Base-by-base conservation (phyloP, 30 jellyfish, hydroid and myxozoan species). In the Aurelia coerulea region DNA sequence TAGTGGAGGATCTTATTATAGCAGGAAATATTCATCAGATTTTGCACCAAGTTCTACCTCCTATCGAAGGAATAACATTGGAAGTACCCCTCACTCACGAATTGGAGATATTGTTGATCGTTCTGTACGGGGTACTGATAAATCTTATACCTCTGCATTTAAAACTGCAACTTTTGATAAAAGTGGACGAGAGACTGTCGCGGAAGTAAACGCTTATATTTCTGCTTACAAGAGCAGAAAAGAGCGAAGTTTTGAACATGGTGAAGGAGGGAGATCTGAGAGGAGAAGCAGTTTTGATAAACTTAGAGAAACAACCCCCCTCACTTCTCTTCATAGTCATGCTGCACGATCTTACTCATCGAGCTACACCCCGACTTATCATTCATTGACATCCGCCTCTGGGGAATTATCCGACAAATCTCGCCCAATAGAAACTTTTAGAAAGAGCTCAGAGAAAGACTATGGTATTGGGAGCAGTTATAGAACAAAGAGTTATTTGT, bases 131-230 rank as follows among this genome's bases (percentile, higher is more conserved):
- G 67, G 65, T 5, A 66, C 77, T 11, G 91, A 81, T 10, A 33
- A 64, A 10, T 49, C 91, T 0, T 81, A 52, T 18, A 54, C 91
- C 4, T 65, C 76, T 33, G 77, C 91, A 29, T 81, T 68, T 5
- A 58, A 35, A 31, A 49, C 85, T 12, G 58, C 70, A 15, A 68
- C 54, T 15, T n/a, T 78, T 1, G 93, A 73, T 32, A 53, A 84
- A 59, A 84, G 88, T 46, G 93, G 84, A 31, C 72, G 74, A 50
- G 88, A 84, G 35, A 66, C 93, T 2, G 93, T 84, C 35, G 87
- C 84, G 18, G 93, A 84, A 64, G 93, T 84, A 37, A 87, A 84
- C 65, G 93, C 93, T 1, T 84, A 72, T 73, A 84, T 84, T 17
- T 67, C 78, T 37, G 93, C 93, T 17, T 84, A 84, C 67, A 84